Conservation (phyloP, 2,797 vertebrate genomes). For the Oreochromis grahami region DNA sequence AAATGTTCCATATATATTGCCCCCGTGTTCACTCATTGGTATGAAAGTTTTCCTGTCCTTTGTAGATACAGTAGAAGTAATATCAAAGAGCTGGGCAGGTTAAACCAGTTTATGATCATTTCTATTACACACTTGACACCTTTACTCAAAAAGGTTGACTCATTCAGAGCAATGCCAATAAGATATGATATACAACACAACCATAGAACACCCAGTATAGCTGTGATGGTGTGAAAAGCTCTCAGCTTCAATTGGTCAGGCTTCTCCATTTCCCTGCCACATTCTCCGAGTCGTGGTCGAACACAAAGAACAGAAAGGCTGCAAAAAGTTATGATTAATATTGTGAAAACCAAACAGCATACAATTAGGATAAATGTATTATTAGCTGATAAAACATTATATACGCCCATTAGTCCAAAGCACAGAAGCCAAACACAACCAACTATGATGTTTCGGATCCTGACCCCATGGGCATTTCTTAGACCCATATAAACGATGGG, state of each 20-base stretch:
- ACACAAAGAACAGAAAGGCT: background rate
- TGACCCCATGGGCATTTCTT: no score
- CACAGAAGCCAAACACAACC: background rate
- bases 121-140: background rate
- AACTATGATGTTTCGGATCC: no score
- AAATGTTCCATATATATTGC: background rate
- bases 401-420: background rate
- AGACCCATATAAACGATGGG: no score
- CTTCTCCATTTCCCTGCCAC: background rate
- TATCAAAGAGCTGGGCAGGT: background rate
- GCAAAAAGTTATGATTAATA: background rate
- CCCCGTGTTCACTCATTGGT: background rate
- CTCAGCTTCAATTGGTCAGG: background rate
- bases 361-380: background rate
- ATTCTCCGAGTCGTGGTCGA: background rate
- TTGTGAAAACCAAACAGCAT: background rate
- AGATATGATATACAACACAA: background rate
- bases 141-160: background rate
- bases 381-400: background rate
- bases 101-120: accelerated
- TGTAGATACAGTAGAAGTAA: background rate
- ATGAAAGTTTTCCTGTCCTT: no score
- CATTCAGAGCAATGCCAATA: background rate
- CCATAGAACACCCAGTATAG: background rate
- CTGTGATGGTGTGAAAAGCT: background rate